Conservation (phyloP, 2,113 vertebrate genomes). For the Promerops cafer region DNA sequence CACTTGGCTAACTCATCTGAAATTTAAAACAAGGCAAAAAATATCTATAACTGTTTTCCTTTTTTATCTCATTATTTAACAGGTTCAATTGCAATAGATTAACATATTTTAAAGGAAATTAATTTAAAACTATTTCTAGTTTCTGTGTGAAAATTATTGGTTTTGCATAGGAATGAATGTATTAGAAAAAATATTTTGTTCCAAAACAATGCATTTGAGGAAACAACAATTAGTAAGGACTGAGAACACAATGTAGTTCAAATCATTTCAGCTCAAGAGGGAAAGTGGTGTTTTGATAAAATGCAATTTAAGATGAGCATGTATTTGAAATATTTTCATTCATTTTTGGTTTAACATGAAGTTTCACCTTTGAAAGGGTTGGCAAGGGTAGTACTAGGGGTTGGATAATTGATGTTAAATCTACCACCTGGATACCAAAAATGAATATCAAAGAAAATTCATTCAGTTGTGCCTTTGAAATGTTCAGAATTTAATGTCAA, state of each 20-base stretch:
- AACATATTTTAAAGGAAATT: neutral
- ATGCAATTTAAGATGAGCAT: neutral
- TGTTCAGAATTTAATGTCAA: neutral
- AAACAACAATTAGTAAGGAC: neutral
- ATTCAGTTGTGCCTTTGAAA: neutral
- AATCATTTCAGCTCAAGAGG: neutral
- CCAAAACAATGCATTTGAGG: neutral
- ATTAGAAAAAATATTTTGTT: neutral
- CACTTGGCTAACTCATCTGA: neutral
- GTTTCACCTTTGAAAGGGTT: neutral
- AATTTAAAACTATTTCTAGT: neutral
- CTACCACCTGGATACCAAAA: neutral
- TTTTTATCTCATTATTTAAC: neutral
- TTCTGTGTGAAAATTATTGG: neutral
- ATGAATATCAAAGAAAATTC: neutral
- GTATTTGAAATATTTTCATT: neutral
- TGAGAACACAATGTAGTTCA: neutral
- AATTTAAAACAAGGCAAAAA: neutral
- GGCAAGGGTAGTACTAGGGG: neutral
- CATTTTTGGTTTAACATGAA: neutral
- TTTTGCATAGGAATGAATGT: neutral
- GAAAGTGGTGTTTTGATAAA: neutral
- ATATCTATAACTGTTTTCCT: neutral
- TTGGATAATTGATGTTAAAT: neutral
- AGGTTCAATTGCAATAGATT: neutral